Evolutionary conservation across 1,140 invertebrate genomes (phyloP).

Genomic region (Cecropterus lyciades): DNA sequence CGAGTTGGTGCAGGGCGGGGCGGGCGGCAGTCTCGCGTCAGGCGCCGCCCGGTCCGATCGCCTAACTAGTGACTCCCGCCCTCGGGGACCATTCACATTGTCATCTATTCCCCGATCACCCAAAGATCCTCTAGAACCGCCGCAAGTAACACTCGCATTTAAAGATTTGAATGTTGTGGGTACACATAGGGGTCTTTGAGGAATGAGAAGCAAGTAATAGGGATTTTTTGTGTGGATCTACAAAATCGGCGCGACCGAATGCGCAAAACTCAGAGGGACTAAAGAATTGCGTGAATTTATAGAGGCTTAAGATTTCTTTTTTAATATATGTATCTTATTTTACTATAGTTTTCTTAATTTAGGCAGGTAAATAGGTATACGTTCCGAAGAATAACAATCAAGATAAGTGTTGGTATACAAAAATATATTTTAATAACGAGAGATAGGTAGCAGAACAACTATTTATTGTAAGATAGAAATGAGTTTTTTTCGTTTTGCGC

Average conservation of each 20-base stretch:
- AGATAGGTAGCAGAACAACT: no score
- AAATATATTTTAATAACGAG: not conserved
- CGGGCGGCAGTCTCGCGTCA: conserved; percentile 74
- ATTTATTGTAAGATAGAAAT: no score
- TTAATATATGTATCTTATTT: not conserved
- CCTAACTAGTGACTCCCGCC: conserved; percentile 26
- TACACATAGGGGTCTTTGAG: not conserved
- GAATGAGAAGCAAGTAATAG: conserved; percentile 35
- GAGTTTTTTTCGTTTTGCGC: no score
- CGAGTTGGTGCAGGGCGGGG: conserved; percentile 50
- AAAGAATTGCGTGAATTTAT: conserved; percentile 45
- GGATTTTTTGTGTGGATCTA: conserved; percentile 55
- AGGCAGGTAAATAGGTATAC: not conserved
- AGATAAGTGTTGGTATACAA: not conserved
- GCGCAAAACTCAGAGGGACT: conserved; percentile 65
- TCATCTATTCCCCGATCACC: conserved; percentile 18
- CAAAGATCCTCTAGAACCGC: conserved; percentile 2
- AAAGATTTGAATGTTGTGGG: conserved; percentile 8
- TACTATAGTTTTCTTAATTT: conserved; percentile 2
- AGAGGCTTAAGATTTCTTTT: conserved; percentile 10
- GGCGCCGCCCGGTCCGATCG: conserved; percentile 63
- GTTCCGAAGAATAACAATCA: not conserved
- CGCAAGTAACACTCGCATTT: conserved; percentile 21
- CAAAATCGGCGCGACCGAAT: conserved; percentile 51
- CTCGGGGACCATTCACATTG: conserved; percentile 25